Evolutionary conservation across 2,113 vertebrate genomes (phyloP).

Genomic region (Chionomys nivalis): DNA sequence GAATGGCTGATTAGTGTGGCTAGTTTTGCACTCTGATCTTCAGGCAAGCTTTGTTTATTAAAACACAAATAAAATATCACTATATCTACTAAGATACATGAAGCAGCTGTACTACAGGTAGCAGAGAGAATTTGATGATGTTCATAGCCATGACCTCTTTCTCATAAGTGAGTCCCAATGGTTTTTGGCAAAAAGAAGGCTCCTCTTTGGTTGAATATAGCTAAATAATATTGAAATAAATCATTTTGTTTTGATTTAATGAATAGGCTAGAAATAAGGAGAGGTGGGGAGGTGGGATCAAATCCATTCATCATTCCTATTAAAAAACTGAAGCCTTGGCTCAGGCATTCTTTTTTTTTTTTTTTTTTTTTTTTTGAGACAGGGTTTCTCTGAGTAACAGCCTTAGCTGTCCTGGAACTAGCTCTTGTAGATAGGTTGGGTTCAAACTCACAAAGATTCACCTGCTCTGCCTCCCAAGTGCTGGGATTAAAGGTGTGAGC

Average conservation of each 20-base stretch:
- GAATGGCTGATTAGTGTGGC: no score
- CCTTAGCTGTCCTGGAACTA: no score
- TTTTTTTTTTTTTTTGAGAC: no score
- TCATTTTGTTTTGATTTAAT: conserved; percentile 10
- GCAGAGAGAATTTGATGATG: background rate
- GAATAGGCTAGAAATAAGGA: conserved; percentile 8
- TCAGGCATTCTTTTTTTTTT: background rate
- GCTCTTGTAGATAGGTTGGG: no score
- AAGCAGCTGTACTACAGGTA: background rate
- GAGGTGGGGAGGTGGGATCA: background rate
- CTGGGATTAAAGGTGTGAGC: no score
- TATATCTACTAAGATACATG: background rate
- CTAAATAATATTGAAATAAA: conserved; percentile 12
- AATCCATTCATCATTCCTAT: background rate
- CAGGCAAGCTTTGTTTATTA: no score
- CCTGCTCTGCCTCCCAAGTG: no score
- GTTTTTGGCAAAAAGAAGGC: background rate
- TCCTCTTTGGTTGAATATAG: background rate
- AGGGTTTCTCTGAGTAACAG: no score
- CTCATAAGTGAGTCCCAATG: background rate
- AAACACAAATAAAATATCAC: no score
- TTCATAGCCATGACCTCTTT: background rate
- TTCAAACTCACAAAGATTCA: no score
- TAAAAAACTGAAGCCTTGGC: background rate
- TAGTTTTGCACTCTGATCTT: no score